Evolutionary conservation across 2,113 vertebrate species (phyloP).

Genomic region (Channa argus): DNA sequence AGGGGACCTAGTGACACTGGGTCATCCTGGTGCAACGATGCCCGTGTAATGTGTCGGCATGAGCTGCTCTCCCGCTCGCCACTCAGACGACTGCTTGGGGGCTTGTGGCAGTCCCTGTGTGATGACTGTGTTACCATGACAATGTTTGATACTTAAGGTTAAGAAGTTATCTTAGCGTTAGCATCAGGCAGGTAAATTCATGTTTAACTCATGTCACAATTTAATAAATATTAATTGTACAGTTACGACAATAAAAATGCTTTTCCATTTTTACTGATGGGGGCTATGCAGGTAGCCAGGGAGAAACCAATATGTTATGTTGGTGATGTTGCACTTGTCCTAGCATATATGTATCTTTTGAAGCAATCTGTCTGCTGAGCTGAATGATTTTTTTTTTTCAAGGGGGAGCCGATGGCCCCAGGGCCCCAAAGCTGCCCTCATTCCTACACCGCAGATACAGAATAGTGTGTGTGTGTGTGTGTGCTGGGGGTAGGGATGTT

Average conservation of each 20-base stretch:
- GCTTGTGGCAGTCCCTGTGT: conserved; percentile 49
- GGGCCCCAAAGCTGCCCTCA: conserved; percentile 68
- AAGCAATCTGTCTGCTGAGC: conserved; percentile 60
- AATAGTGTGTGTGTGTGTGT: background rate
- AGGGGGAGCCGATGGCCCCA: conserved; percentile 56
- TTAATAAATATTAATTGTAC: no score
- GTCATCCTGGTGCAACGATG: conserved; percentile 36
- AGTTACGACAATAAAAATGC: no score
- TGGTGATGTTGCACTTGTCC: background rate
- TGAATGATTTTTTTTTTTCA: conserved; percentile 74
- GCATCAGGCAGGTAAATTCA: no score
- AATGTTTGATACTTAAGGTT: conserved; percentile 10
- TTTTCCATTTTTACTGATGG: no score
- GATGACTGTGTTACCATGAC: conserved; percentile 49
- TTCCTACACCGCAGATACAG: conserved; percentile 67
- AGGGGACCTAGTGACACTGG: conserved; percentile 53
- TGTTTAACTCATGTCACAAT: no score
- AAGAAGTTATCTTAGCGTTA: background rate
- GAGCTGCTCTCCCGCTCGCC: conserved; percentile 13
- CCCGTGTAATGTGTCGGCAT: conserved; percentile 19
- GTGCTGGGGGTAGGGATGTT: background rate
- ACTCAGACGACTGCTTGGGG: conserved; percentile 49
- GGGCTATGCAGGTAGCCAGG: no score
- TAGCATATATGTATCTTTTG: background rate
- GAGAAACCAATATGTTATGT: background rate